Conservation (phyloP, 1,140 invertebrate species). For the Anthonomus grandis region DNA sequence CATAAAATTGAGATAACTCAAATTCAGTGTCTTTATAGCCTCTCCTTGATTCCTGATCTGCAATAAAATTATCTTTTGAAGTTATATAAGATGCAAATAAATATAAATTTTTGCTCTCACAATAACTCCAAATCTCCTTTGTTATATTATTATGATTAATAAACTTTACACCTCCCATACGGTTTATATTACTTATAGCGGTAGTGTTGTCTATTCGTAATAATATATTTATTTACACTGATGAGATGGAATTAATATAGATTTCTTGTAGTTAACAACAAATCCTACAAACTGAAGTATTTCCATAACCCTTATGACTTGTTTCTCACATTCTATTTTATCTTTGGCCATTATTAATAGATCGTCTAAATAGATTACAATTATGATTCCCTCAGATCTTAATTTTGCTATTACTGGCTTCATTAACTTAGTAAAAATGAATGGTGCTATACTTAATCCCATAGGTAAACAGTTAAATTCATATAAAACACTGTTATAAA, state of each 20-base stretch:
- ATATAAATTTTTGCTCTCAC: background rate
- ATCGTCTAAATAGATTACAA: background rate
- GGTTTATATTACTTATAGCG: background rate
- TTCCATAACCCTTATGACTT: too few relatives aligned
- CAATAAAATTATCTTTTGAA: background rate
- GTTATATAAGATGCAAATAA: too few relatives aligned
- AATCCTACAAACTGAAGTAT: too few relatives aligned
- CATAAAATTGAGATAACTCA: background rate
- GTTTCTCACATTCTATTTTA: background rate
- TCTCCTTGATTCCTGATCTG: background rate
- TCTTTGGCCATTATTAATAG: background rate
- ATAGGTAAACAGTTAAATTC: too few relatives aligned
- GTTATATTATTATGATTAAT: background rate
- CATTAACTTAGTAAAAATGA: too few relatives aligned
- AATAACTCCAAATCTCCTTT: too few relatives aligned
- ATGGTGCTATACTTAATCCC: too few relatives aligned
- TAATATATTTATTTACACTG: background rate
- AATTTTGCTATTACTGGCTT: too few relatives aligned
- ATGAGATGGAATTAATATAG: too few relatives aligned
- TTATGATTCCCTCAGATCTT: too few relatives aligned
- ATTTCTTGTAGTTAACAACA: background rate
- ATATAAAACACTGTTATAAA: background rate
- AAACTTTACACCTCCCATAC: background rate
- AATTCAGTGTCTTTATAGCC: background rate
- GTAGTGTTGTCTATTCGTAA: background rate